phyloP scores from a whole-genome alignment of 2,888 invertebrate species.

The Cosmia pyralina region DNA sequence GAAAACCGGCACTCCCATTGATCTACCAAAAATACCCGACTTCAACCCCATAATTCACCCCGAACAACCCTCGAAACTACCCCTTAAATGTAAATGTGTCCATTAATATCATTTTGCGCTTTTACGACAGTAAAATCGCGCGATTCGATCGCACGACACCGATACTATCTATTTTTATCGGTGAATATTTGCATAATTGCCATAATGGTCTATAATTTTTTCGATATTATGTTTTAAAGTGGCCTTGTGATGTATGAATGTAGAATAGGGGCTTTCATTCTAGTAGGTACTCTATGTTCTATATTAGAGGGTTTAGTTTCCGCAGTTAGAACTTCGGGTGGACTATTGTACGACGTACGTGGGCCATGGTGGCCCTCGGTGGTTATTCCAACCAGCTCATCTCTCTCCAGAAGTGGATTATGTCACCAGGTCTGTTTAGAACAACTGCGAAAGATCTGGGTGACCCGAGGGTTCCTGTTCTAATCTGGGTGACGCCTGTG shows the following conservation, averaged over 20 bases:
- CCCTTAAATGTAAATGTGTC: constrained; percentile 81
- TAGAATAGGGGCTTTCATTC: constrained; percentile 8
- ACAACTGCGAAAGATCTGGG: too few relatives aligned
- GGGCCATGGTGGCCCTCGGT: too few relatives aligned
- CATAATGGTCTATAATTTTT: constrained; percentile 67
- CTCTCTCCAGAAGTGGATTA: too few relatives aligned
- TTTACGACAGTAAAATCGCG: constrained; percentile 79
- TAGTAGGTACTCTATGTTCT: neutral
- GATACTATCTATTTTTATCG: constrained; percentile 81
- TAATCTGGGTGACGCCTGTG: too few relatives aligned
- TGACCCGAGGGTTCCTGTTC: too few relatives aligned
- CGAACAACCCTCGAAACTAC: constrained; percentile 56
- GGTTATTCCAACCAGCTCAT: too few relatives aligned
- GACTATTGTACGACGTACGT: too few relatives aligned
- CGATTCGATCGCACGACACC: constrained; percentile 79
- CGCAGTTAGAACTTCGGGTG: too few relatives aligned
- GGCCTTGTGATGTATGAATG: constrained; percentile 31
- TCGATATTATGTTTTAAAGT: constrained; percentile 42
- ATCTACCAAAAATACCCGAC: constrained; percentile 42
- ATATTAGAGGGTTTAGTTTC: too few relatives aligned
- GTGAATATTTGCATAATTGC: constrained; percentile 82
- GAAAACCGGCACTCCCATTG: constrained; percentile 45
- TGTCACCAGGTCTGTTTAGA: too few relatives aligned
- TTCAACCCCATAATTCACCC: constrained; percentile 46
- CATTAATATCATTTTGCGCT: constrained; percentile 85